phyloP scores from a whole-genome alignment of 2,113 vertebrate species.

The Siniperca knerii region DNA sequence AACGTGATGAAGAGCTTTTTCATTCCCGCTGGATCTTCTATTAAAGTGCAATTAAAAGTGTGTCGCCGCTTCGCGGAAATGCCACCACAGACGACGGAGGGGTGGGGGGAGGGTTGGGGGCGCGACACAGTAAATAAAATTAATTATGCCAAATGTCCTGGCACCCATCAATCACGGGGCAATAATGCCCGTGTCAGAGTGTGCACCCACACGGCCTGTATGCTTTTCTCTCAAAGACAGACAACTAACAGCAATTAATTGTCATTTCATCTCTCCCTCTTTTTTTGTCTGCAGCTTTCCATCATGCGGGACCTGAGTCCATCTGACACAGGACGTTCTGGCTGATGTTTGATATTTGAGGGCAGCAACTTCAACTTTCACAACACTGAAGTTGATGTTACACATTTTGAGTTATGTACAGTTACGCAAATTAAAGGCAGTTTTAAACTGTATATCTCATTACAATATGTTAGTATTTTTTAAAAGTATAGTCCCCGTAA shows the following conservation, averaged over 20 bases:
- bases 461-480: background rate
- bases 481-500: background rate
- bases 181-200: conserved; percentile 82
- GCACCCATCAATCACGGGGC: conserved; percentile 82
- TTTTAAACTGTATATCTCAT: background rate
- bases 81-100: conserved; percentile 59
- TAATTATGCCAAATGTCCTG: conserved; percentile 81
- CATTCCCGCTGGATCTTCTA: conserved; percentile 77
- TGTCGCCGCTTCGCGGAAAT: conserved; percentile 74
- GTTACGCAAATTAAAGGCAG: background rate
- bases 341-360: conserved; percentile 31
- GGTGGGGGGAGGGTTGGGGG: conserved; percentile 1
- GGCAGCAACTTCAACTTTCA: background rate
- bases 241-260: conserved; percentile 80
- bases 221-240: conserved; percentile 73
- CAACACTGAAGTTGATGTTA: background rate
- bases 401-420: background rate
- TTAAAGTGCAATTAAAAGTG: conserved; percentile 82
- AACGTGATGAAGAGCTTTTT: conserved; percentile 76
- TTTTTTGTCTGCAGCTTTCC: conserved; percentile 33
- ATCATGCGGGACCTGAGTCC: conserved; percentile 43
- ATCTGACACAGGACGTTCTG: conserved; percentile 41
- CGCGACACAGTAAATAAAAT: conserved; percentile 82
- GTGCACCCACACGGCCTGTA: conserved; percentile 68
- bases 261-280: conserved; percentile 72